Conservation (phyloP, 2,797 vertebrate species). For the Oryzias sinensis region DNA sequence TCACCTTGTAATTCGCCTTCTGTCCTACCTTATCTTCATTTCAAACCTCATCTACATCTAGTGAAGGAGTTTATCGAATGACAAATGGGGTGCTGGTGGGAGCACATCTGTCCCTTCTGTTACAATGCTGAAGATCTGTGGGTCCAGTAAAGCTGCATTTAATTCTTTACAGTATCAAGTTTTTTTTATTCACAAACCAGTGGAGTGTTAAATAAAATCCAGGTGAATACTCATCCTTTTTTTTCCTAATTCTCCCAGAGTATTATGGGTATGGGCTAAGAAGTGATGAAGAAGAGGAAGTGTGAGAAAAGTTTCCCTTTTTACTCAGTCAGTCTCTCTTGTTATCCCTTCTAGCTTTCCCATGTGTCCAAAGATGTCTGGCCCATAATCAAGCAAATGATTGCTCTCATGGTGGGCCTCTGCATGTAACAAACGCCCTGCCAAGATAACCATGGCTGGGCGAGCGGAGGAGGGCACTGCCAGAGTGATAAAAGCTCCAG, state of each 20-base stretch:
- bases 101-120: constrained; percentile 42
- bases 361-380: constrained; percentile 59
- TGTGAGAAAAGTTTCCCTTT: constrained; percentile 70
- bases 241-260: constrained; percentile 23
- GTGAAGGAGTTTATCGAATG: constrained; percentile 70
- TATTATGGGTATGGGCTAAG: constrained; percentile 29
- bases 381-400: constrained; percentile 64
- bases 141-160: constrained; percentile 46
- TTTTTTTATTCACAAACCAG: neutral
- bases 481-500: constrained; percentile 75
- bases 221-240: neutral
- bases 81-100: constrained; percentile 52
- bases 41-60: constrained; percentile 60
- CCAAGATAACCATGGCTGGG: constrained; percentile 63
- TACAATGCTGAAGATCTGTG: neutral
- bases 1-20: constrained; percentile 28
- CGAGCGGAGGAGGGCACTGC: constrained; percentile 52
- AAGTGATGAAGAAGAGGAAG: constrained; percentile 71
- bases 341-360: constrained; percentile 59
- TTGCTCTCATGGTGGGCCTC: constrained; percentile 47
- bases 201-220: neutral
- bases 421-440: constrained; percentile 48
- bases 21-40: constrained; percentile 35
- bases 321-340: constrained; percentile 10
- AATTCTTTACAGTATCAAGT: constrained; percentile 7